Base-by-base conservation (phyloP, 2,888 invertebrate genomes). In the Oligia fasciuncula region DNA sequence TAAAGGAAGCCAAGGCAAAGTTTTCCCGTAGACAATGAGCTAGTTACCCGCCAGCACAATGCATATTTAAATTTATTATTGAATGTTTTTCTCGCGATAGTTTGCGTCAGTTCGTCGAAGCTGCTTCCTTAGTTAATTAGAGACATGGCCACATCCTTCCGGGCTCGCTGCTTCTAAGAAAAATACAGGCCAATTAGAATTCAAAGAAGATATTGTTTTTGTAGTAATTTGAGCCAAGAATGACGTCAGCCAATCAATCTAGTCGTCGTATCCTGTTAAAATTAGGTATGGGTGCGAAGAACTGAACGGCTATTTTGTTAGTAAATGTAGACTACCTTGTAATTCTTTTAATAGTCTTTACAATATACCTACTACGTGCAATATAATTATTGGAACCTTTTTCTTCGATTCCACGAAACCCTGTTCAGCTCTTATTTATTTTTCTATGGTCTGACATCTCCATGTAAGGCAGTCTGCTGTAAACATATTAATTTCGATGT, bases 191-290 rank as follows among this genome's bases (percentile, higher is more conserved):
- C 77, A 85, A 87, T 88, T 88, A 87, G 51, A 85, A 88, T 88
- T 85, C 84, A 85, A 84, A 80, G 76, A 81, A 85, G 85, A 79
- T 80, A 76, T 82, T 88, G 88, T 88, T 88, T 88, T 88, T 88
- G 84, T 85, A 71, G 84, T 85, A 88, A 88, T 88, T 87, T 85
- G 76, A 84, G 67, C 76, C 49, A 4, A 49, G 57, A 71, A 70
- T 88, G 72, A 79, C 80, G 80, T 78, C 87, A 88, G 60, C 8
- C 51, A 54, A 68, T 40, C 62, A 57, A 80, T 78, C 76, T 84
- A 86, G 78, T 67, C 76, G 69, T 3, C 54, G 71, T 69, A 79
- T 79, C 75, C 77, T 80, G 63, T 74, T 79, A 40, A 77, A 68
- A 76, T 65, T 81, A 62, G 35, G 17, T 29, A 77, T 46, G 65